Base-by-base conservation (phyloP, 2,113 vertebrate genomes). In the Festucalex cinctus region DNA sequence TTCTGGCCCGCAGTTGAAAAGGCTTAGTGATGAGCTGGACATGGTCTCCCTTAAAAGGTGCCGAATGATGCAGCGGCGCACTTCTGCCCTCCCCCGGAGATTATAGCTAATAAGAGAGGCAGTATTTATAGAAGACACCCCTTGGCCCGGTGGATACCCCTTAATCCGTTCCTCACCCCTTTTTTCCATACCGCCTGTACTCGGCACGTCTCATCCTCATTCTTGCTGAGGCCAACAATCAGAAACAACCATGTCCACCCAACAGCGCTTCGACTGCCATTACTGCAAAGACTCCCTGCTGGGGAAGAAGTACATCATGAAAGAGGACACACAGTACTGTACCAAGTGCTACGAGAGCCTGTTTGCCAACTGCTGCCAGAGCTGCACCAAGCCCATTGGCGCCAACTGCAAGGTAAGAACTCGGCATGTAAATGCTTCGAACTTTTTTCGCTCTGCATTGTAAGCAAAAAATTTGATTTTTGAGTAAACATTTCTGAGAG, bases 271-370 rank as follows among this genome's bases (percentile, higher is more conserved):
- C 49, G 91, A 94, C 61, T 99, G 97, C 69, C 94, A 93, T 79
- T 93, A 94, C 81, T 98, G 96, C 90, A 95, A 94, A 88, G 89
- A 92, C 28, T 91, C 94, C 20, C 92, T 99, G 76, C 86, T 92
- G 75, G 95, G 96, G 62, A 98, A 94, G 87, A 96, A 94, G 62
- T 98, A 94, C 1, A 87, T 94, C 1, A 79, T 95, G 22, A 96
- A 93, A 86, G 94, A 94, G 13, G 93, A 95, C 75, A 93, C 89
- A 0, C 91, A 94, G 48, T 98, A 97, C 80, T 98, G 96, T 56
- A 79, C 94, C 16, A 91, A 93, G 0, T 98, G 97, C 69, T 97
- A 95, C 0, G 92, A 98, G 80, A 93, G 86, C 73, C 86, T 96
- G 24, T 98, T 96, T 46, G 91, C 94, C 65, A 96, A 95, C 88